Evolutionary conservation across 2,113 vertebrate species (phyloP).

Genomic region (Uropsilus gracilis): DNA sequence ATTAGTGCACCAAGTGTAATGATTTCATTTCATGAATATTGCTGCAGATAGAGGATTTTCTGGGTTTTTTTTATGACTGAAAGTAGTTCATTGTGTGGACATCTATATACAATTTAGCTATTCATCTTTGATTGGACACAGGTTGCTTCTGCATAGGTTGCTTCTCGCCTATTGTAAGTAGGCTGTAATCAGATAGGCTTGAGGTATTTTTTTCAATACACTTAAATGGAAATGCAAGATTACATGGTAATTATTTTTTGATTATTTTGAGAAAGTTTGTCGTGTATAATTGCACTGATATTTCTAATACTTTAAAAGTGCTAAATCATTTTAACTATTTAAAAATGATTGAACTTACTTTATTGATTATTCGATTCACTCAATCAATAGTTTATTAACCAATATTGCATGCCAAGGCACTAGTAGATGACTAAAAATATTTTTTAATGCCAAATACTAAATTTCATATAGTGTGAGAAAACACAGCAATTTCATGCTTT

Average conservation of each 20-base stretch:
- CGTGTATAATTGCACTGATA: background rate
- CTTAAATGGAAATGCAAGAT: background rate
- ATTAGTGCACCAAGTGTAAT: background rate
- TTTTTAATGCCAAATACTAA: background rate
- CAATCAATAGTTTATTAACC: background rate
- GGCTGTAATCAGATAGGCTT: no score
- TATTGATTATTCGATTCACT: background rate
- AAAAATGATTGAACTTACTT: background rate
- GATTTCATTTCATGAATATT: background rate
- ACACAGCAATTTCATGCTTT: background rate
- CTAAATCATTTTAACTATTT: no score
- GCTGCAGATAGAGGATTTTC: no score
- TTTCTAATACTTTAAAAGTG: background rate
- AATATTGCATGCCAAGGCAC: background rate
- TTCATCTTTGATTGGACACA: no score
- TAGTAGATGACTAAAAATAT: no score
- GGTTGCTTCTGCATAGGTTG: no score
- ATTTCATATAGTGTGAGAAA: background rate
- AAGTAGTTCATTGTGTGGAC: no score
- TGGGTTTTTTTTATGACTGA: no score
- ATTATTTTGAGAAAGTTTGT: background rate
- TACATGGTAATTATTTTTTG: background rate
- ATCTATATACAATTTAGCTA: no score
- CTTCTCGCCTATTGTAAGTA: no score
- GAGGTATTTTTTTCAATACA: background rate